Percentiles rank a stretch among this genome's conserved stretches.
These are phyloP conservation scores for Anastrepha obliqua DNA, from an alignment of 1,140 invertebrate genomes.

Conservation along the genomic window DNA sequence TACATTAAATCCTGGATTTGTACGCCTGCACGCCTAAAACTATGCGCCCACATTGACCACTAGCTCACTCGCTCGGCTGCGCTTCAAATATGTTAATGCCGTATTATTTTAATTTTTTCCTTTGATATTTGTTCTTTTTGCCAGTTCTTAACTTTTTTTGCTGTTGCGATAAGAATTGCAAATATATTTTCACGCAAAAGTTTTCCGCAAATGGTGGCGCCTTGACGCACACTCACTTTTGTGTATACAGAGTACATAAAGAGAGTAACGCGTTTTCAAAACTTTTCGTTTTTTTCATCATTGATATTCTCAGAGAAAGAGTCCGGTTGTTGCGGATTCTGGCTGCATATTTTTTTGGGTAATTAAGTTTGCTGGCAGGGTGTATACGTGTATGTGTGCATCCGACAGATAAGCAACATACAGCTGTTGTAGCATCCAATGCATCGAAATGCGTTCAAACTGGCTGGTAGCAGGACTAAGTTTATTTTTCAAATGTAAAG, in stretches of 20 bases:
- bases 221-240: background rate
- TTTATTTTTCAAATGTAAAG: background rate
- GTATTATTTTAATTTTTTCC: conserved; percentile 45
- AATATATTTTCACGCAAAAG: conserved; percentile 48
- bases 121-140: conserved; percentile 8
- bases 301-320: background rate
- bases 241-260: too few species aligned
- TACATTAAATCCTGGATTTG: background rate
- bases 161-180: conserved; percentile 48
- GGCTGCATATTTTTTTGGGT: background rate
- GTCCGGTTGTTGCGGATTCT: background rate
- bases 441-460: background rate
- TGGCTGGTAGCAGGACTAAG: background rate
- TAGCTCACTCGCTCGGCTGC: background rate
- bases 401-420: background rate
- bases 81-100: conserved; percentile 25
- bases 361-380: background rate
- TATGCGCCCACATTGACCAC: background rate
- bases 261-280: background rate
- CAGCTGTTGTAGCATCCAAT: background rate
- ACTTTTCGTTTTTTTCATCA: conserved; percentile 10
- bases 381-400: background rate
- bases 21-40: background rate
- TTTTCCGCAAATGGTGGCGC: background rate
- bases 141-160: background rate